Evolutionary conservation across 2,888 invertebrate species (phyloP), one percentile per base, ranked within the genome.

Genomic region (Ormia ochracea): DNA sequence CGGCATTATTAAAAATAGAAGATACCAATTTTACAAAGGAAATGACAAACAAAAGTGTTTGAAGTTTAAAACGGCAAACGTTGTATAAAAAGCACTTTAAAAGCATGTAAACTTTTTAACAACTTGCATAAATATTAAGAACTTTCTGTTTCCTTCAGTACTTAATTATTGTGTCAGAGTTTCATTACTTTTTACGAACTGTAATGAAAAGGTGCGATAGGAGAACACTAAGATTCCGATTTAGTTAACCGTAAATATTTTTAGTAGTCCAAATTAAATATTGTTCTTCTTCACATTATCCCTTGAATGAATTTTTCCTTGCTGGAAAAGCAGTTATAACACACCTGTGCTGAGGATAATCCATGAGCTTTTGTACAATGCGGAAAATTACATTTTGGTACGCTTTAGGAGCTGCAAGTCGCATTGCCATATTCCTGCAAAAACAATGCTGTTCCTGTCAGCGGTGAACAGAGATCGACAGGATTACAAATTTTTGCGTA

Each of bases 1-100:
- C 58, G 45, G 73, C 48, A 45, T 28, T 63, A 43, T 59, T 54
- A 76, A 52, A 74, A 9, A 31, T 5, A 61, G 17, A 19, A 45
- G 38, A 26, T 52, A 65, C 69, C 41, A 59, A 75, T 65, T 70
- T 75, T 23, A 38, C n/a, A 23, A 45, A 23, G 14, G 14, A 45
- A 45, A 36, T 4, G 36, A 19, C 28, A 41, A 31, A 54, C 3
- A 66, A 61, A 45, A 43, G 61, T 45, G 26, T 19, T 65, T 58
- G 26, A 19, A 58, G 36, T 31, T 43, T 68, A 1, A 23, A 52
- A 52, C 19, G 26, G 3, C 38, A 65, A 21, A 54, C n/a, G 28
- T n/a, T n/a, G n/a, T n/a, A n/a, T n/a, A n/a, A n/a, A n/a, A n/a
- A 0, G 10, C 10, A 36, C 23, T 59, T 48, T 36, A 48, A 31